Base-by-base conservation (phyloP, 2,888 invertebrate species). In the Choreutis nemorana region DNA sequence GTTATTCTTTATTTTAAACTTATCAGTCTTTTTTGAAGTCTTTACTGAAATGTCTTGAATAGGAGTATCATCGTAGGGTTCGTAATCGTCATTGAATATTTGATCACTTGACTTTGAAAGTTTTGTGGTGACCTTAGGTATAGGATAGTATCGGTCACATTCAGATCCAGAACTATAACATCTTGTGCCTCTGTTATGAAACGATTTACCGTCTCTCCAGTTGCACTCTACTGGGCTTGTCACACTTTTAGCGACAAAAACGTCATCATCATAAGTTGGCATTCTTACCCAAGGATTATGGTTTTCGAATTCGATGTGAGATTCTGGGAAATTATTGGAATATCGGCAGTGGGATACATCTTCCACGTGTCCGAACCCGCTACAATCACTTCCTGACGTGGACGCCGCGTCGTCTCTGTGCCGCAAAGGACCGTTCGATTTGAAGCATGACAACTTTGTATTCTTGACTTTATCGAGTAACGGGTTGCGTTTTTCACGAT, bases 391-490 rank as follows among this genome's bases (percentile, higher is more conserved):
- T 35, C 79, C 80, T 16, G 80, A 81, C 2, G 80, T 81, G 3
- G 80, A 81, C 6, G 70, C 67, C 20, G 77, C 70, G 36, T 79
- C 77, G 39, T 80, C 79, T 10, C 68, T 63, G 29, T 79, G 72
- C 15, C 81, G 67, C 26, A 81, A 55, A 31, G 79, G 81, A 23
- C 81, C 81, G 45, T 77, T 79, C 20, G 83, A 82, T 54, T 81
- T 79, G 54, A 87, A 87, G 54, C 87, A 87, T 14, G 86, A 87
- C 33, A 88, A 56, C 50, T 85, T 81, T 26, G 87, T 87, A 51
- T 86, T 87, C 55, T 87, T 87, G 3, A 87, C 87, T 54, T 84
- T 83, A 50, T 87, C 87, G 32, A 87, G 73, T 35, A 88, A 72
- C 23, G 87, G 87, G 53, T 87, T 87, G 32, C 86, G 78, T 53